These are phyloP conservation scores for Acomys russatus DNA, from an alignment of 2,797 vertebrate genomes.

Conservation along the genomic window DNA sequence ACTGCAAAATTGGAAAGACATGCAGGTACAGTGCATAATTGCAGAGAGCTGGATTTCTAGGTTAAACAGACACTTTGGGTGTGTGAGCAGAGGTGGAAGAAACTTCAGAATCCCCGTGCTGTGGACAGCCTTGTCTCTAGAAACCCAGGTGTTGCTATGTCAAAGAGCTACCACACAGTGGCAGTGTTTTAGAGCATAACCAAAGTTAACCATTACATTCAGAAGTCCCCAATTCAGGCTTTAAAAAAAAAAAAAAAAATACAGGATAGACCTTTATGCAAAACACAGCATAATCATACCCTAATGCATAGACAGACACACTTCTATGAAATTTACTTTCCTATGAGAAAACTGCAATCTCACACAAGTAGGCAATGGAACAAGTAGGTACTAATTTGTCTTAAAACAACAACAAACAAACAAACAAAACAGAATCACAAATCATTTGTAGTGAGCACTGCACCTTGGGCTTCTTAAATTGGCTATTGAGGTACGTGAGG, in stretches of 20 bases:
- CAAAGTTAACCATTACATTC: slow-evolving; percentile 60
- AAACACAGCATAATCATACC: background rate
- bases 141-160: background rate
- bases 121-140: background rate
- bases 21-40: fast-evolving
- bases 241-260: background rate
- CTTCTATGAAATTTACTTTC: slow-evolving; percentile 27
- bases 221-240: slow-evolving; percentile 31
- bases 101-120: slow-evolving; percentile 1
- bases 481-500: background rate
- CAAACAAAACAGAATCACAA: background rate
- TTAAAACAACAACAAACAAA: background rate
- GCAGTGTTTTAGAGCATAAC: slow-evolving; percentile 87
- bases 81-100: background rate
- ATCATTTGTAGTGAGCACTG: background rate
- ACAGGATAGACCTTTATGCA: background rate
- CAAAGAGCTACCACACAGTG: slow-evolving; percentile 86
- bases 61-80: background rate
- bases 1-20: background rate
- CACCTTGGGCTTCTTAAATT: background rate
- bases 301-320: background rate
- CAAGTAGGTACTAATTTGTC: slow-evolving; percentile 25
- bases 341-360: background rate
- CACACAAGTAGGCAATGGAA: background rate
- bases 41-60: background rate